Evolutionary conservation across 2,888 invertebrate species (phyloP).

Genomic region (Eustalomyia histrio): DNA sequence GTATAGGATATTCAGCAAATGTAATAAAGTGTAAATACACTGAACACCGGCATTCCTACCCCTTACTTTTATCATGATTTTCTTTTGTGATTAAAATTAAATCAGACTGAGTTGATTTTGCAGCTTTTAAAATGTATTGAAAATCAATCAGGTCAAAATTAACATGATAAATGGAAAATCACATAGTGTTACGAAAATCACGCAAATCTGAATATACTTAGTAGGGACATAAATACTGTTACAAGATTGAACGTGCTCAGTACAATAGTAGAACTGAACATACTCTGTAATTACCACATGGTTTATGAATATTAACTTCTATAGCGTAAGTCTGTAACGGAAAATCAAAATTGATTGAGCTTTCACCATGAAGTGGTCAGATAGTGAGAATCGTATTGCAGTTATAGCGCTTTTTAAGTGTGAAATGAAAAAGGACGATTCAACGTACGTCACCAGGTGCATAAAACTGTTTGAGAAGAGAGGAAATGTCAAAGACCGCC

Average conservation of each 20-base stretch:
- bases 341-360: constrained; percentile 12
- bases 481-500: too few species aligned
- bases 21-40: too few species aligned
- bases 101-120: too few species aligned
- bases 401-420: constrained; percentile 19
- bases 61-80: too few species aligned
- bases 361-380: constrained; percentile 26
- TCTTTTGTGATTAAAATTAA: too few species aligned
- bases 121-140: too few species aligned
- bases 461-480: constrained; percentile 19
- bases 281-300: constrained; percentile 14
- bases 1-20: too few species aligned
- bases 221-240: background rate
- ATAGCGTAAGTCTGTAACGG: constrained; percentile 12
- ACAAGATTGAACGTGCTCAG: background rate
- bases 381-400: constrained; percentile 19
- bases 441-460: too few species aligned
- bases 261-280: background rate
- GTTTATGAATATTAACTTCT: background rate
- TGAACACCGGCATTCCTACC: too few species aligned
- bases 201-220: background rate
- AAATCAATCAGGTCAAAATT: too few species aligned
- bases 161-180: too few species aligned
- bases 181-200: too few species aligned
- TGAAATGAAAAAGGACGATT: constrained; percentile 30